Percentiles rank a stretch among this genome's conserved stretches.
Evolutionary conservation across 2,113 vertebrate species (phyloP).

Genomic region (Caretta caretta): DNA sequence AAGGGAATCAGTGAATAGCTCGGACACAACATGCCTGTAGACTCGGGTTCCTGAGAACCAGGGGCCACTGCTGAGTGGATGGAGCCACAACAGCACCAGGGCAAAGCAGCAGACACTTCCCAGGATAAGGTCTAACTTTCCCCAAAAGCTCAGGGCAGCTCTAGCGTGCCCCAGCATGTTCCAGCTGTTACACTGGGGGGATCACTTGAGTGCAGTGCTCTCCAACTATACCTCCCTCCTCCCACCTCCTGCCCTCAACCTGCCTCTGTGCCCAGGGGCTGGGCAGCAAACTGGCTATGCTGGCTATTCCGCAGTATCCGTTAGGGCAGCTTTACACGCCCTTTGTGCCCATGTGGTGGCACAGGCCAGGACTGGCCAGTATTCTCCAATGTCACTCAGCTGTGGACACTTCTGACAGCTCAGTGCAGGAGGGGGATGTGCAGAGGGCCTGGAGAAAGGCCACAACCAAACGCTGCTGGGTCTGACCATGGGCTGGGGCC

Average conservation of each 20-base stretch:
- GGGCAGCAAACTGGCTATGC: not conserved
- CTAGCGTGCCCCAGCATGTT: not conserved
- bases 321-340: fast-evolving
- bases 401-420: not conserved
- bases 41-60: not conserved
- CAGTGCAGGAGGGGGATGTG: not conserved
- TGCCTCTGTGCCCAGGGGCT: not conserved
- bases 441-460: not conserved
- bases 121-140: not conserved
- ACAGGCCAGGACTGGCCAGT: not conserved
- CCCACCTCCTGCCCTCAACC: not conserved
- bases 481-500: not conserved
- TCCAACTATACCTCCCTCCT: not conserved
- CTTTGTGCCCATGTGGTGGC: no score
- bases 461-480: not conserved
- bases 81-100: not conserved
- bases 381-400: not conserved
- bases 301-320: not conserved
- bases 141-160: fast-evolving
- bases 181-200: not conserved
- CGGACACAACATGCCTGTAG: fast-evolving
- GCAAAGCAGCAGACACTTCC: not conserved
- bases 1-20: not conserved
- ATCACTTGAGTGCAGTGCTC: not conserved
- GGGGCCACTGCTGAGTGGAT: not conserved